Base-by-base conservation (phyloP, 2,888 invertebrate species). In the Epistrophella euchroma region DNA sequence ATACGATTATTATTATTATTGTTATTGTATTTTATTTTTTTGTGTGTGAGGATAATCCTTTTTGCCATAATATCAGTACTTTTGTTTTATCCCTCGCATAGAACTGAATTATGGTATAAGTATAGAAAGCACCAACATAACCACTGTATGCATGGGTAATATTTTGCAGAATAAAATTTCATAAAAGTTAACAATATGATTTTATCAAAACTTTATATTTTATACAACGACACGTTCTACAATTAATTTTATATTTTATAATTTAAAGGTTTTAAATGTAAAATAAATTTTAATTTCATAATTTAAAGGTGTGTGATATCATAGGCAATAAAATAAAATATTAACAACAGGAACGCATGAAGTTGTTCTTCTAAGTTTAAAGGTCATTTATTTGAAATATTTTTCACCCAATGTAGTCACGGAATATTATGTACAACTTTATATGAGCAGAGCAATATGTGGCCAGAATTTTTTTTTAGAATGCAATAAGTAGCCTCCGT, bases 1-100 rank as follows among this genome's bases (percentile, higher is more conserved):
- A 35, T 66, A 19, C 47, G 19, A 66, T 66, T 66, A 47, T 68
- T 66, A 32, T 66, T 66, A 32, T 64, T 45, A 19, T 50, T 50
- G 1, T 50, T 25, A 25, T 15, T 50, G 13, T 22, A 19, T 11
- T 11, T 22, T 50, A 9, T 25, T 50, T 32, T 47, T 28, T 37
- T n/a, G n/a, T 47, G 17, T 13, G 35, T 9, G 2, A 32, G 10
- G 60, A 40, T 68, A 22, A 68, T 68, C 68, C 50, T 52, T 52
- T 52, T 17, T 40, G 35, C 35, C 35, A 37, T 15, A 22, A 52
- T 9, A 37, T 19, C n/a, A 4, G 11, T 43, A 50, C n/a, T 50
- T 66, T 50, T 66, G 32, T 37, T 66, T 50, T 47, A 37, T 50
- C 10, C 35, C 35, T 47, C 4, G 1, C 22, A 17, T 13, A 35